Percentiles rank a stretch among this genome's conserved stretches.
phyloP scores from a whole-genome alignment of 2,888 invertebrate genomes.

The Nomada flava region DNA sequence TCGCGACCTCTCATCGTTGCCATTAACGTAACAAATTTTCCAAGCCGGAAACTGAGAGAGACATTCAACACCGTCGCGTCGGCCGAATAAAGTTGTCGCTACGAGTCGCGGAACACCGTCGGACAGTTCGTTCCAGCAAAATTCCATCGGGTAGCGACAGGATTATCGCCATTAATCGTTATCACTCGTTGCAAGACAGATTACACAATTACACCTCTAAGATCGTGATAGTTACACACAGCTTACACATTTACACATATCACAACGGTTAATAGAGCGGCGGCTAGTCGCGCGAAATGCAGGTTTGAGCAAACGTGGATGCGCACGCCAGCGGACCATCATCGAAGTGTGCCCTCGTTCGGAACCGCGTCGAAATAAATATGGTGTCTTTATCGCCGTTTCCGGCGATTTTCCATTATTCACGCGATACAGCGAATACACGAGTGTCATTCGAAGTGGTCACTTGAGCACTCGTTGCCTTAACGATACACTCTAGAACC shows the following conservation, averaged over 20 bases:
- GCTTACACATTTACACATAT: slow-evolving; percentile 64
- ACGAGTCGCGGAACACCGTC: slow-evolving; percentile 16
- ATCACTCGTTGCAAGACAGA: slow-evolving; percentile 56
- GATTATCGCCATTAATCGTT: slow-evolving; percentile 62
- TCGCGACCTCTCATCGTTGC: slow-evolving; percentile 20
- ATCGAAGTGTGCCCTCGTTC: background rate
- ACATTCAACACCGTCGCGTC: slow-evolving; percentile 4
- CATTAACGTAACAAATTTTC: slow-evolving; percentile 43
- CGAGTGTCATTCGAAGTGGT: slow-evolving; percentile 28
- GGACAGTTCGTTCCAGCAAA: slow-evolving; percentile 39
- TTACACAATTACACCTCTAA: slow-evolving; percentile 62
- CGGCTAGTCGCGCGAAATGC: slow-evolving; percentile 36
- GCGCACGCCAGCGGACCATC: background rate
- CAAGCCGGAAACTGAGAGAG: background rate
- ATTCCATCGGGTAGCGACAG: slow-evolving; percentile 31
- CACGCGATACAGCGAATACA: slow-evolving; percentile 20
- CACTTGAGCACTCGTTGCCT: slow-evolving; percentile 25
- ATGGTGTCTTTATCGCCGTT: background rate
- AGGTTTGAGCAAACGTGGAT: slow-evolving; percentile 39
- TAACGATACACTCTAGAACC: slow-evolving; percentile 29
- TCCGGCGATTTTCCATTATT: slow-evolving; percentile 6
- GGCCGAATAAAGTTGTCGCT: slow-evolving; percentile 45
- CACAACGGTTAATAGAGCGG: slow-evolving; percentile 62
- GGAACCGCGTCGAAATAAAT: background rate
- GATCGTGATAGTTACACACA: slow-evolving; percentile 49